These are phyloP conservation scores for Upupa epops DNA, from an alignment of 2,113 vertebrate species.

Conservation along the genomic window DNA sequence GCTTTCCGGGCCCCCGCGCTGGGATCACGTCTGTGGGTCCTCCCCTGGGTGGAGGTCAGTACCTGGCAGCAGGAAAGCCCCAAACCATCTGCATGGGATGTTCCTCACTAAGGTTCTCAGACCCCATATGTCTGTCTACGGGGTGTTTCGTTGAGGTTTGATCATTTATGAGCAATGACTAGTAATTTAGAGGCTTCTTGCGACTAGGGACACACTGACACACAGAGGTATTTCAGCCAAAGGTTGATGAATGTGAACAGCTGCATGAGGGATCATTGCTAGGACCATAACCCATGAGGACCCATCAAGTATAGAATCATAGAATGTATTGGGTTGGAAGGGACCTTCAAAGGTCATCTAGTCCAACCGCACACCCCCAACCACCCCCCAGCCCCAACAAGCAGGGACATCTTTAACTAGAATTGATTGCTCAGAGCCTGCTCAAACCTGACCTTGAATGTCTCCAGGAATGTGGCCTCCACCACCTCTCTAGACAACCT, in stretches of 20 bases:
- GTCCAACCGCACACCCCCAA: too few relatives aligned
- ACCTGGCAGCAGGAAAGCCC: rapidly evolving
- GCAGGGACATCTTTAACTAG: too few relatives aligned
- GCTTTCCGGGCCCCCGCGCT: too few relatives aligned
- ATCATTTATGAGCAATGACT: rapidly evolving
- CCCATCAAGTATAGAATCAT: not conserved
- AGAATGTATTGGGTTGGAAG: too few relatives aligned
- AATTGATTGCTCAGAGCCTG: too few relatives aligned
- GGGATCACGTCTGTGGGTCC: rapidly evolving
- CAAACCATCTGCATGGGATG: rapidly evolving
- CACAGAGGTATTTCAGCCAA: not conserved
- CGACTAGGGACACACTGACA: too few relatives aligned
- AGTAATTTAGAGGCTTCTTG: too few relatives aligned
- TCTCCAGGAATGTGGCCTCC: too few relatives aligned
- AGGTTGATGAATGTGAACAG: rapidly evolving
- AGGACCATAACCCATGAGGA: not conserved
- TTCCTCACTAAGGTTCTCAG: rapidly evolving
- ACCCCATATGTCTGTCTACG: rapidly evolving
- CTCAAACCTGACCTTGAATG: too few relatives aligned
- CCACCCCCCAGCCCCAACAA: too few relatives aligned
- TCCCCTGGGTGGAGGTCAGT: rapidly evolving
- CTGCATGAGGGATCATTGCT: not conserved
- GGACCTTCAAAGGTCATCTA: too few relatives aligned
- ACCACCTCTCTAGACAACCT: too few relatives aligned
- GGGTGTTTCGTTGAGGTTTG: not conserved